Conservation (phyloP, 2,797 vertebrate genomes). For the Sebastes diploproa region DNA sequence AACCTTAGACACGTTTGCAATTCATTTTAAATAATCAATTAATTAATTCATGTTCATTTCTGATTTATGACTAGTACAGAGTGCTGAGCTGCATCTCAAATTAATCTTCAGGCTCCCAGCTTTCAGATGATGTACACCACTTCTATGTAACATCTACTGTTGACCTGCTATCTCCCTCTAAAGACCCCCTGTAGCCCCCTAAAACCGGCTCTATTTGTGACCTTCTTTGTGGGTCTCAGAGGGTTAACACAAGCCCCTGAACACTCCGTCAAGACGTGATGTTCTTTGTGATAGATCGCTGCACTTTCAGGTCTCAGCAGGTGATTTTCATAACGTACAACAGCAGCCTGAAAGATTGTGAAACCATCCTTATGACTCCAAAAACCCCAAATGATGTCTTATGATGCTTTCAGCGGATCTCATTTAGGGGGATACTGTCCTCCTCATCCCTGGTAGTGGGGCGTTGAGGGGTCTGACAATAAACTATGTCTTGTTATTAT, state of each 20-base stretch:
- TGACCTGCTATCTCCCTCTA: no score
- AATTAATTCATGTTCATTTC: no score
- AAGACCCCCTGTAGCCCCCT: no score
- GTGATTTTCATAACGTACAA: not conserved
- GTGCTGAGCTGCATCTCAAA: no score
- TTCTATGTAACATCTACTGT: no score
- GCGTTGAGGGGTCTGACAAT: not conserved
- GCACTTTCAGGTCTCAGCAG: not conserved
- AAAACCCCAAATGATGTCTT: not conserved
- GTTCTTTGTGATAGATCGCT: constrained; percentile 6
- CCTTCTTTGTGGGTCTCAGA: no score
- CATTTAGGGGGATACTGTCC: not conserved
- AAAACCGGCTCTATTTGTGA: no score
- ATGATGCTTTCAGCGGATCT: not conserved
- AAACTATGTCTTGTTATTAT: not conserved
- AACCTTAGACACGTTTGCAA: no score
- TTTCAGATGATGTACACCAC: no score
- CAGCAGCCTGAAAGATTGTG: not conserved
- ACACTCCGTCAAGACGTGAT: not conserved
- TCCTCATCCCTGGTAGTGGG: not conserved
- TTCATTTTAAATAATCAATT: no score
- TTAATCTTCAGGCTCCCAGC: no score
- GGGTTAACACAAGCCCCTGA: not conserved
- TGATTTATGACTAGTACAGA: no score
- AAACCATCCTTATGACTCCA: not conserved